Base-by-base conservation (phyloP, 35 echinoderm and acorn worm genomes). In the Anneissia japonica region DNA sequence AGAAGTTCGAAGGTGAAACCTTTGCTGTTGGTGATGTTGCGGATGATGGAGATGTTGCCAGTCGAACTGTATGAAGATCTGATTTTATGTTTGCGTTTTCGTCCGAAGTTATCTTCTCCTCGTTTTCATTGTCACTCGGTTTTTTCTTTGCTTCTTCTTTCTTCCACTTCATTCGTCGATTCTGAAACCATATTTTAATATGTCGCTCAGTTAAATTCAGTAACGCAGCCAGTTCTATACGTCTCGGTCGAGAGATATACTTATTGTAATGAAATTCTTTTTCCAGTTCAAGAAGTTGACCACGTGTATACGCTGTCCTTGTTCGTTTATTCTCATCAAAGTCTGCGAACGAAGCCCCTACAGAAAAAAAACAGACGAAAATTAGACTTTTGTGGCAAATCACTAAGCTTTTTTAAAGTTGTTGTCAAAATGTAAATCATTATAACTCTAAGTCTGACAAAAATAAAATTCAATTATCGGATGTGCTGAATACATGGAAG, bases 141-240 rank as follows among this genome's bases (percentile, higher is more conserved):
- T 93, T 91, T n/a, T 90, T 83, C 73, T 99, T 99, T 1, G 92
- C 92, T 80, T 99, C 96, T 31, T 94, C 96, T 78, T 99, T 99
- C 84, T 99, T 99, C 89, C 89, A 99, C 41, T 99, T 99, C 96
- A 99, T 99, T 19, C 96, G 86, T 30, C 96, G 79, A 36, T 99
- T 99, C 40, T 99, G 96, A 76, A 99, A 99, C 96, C 96, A 99
- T 26, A 99, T 99, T 87, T 99, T 99, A 36, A 99, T 99, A 75
- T 99, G 96, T 16, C 96, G 89, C 75, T 99, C 96, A 17, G 96
- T 99, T 38, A 99, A 83, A 56, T 99, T 99, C 45, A 99, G 87
- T 84, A 99, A 81, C 34, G 96, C 96, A 12, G 96, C 96, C 31
- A 99, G 84, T 81, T 99, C 96, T 16, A 99, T 99, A 39, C 96